Conservation (phyloP, 2,888 invertebrate genomes). For the Plebejus anna region DNA sequence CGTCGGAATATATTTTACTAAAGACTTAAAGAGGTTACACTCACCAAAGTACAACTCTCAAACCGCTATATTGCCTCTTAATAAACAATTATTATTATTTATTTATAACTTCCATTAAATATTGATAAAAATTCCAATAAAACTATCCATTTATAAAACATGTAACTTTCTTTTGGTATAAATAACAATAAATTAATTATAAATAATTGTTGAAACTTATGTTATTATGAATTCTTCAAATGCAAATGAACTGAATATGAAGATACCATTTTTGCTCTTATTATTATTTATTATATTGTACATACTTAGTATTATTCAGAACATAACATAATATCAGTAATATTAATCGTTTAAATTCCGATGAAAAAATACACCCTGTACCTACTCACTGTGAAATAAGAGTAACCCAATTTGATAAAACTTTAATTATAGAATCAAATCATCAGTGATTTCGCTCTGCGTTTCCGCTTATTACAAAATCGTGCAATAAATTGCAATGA, state of each 20-base stretch:
- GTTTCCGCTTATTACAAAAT: slow-evolving; percentile 40
- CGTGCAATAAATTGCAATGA: slow-evolving; percentile 35
- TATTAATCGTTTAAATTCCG: neutral
- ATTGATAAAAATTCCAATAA: neutral
- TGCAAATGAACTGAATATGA: too few relatives aligned
- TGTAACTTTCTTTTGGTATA: neutral
- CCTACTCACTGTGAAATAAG: neutral
- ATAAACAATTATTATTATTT: neutral
- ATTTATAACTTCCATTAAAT: neutral
- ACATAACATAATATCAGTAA: neutral
- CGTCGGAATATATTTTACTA: too few relatives aligned
- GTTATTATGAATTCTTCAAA: too few relatives aligned
- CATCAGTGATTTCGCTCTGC: slow-evolving; percentile 41
- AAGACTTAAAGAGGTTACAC: too few relatives aligned
- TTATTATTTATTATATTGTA: too few relatives aligned
- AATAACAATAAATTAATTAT: neutral
- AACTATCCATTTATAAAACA: neutral
- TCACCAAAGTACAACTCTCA: neutral
- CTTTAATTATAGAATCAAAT: slow-evolving; percentile 43
- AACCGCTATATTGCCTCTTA: neutral
- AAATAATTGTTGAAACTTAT: neutral
- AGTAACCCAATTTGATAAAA: slow-evolving; percentile 30
- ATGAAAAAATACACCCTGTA: neutral
- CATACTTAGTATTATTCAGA: too few relatives aligned
- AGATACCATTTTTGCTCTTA: too few relatives aligned